Percentiles rank a stretch among this genome's conserved stretches.
Conservation (phyloP, 2,888 invertebrate genomes). For the Odontocolon sp. region DNA sequence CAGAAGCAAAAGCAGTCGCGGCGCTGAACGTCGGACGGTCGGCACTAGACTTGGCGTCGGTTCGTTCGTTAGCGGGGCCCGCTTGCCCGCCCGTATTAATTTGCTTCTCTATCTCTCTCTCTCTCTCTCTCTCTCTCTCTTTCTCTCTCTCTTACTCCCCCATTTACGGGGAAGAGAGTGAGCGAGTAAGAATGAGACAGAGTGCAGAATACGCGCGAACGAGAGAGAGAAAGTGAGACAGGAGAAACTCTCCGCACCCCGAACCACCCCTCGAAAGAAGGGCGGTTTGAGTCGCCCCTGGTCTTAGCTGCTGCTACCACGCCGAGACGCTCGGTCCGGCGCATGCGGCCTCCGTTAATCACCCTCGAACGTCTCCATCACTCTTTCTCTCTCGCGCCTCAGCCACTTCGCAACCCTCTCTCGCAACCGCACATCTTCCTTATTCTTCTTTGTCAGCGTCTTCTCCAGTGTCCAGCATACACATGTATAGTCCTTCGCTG, state of each 20-base stretch:
- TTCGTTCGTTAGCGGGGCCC: slow-evolving; percentile 79
- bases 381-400: slow-evolving; percentile 68
- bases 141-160: slow-evolving; percentile 65
- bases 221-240: slow-evolving; percentile 31
- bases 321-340: slow-evolving; percentile 67
- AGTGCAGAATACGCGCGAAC: slow-evolving; percentile 28
- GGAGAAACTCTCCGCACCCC: slow-evolving; percentile 51
- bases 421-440: slow-evolving; percentile 25
- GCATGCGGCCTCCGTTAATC: slow-evolving; percentile 77
- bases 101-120: slow-evolving; percentile 76
- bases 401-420: slow-evolving; percentile 50
- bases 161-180: slow-evolving; percentile 23
- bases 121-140: slow-evolving; percentile 66
- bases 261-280: slow-evolving; percentile 66
- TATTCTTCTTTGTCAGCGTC: slow-evolving; percentile 1
- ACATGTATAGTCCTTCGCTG: too few relatives aligned
- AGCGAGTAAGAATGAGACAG: slow-evolving; percentile 31
- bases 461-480: slow-evolving; percentile 9
- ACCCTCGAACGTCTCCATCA: slow-evolving; percentile 66
- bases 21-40: slow-evolving; percentile 73
- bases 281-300: slow-evolving; percentile 71
- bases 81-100: slow-evolving; percentile 80
- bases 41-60: slow-evolving; percentile 79
- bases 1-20: slow-evolving; percentile 55
- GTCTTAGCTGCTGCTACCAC: slow-evolving; percentile 70